Percentiles rank a stretch among this genome's conserved stretches.
Conservation (phyloP, 2,888 invertebrate genomes). For the Latrodectus hesperus region DNA sequence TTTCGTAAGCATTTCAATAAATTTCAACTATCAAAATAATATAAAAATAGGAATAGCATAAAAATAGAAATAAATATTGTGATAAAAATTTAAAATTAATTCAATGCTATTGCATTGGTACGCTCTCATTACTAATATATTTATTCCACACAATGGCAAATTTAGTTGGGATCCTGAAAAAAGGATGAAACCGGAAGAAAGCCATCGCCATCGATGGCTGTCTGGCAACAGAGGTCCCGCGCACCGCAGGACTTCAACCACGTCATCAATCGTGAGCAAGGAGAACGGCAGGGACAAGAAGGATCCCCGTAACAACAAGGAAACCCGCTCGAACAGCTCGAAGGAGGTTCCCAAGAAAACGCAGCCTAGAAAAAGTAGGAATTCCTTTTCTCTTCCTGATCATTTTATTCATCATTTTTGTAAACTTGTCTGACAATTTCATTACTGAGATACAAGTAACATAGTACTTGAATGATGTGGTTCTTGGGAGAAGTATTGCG, state of each 20-base stretch:
- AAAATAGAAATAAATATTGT: too few relatives aligned
- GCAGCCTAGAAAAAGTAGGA: conserved; percentile 49
- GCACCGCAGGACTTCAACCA: conserved; percentile 44
- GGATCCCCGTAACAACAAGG: conserved; percentile 7
- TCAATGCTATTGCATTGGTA: not conserved
- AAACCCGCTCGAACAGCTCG: not conserved
- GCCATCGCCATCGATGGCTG: conserved; percentile 90
- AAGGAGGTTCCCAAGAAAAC: conserved; percentile 11
- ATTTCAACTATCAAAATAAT: too few relatives aligned
- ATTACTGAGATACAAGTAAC: too few relatives aligned
- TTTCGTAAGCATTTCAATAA: too few relatives aligned
- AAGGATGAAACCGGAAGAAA: conserved; percentile 78
- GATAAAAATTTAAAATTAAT: too few relatives aligned
- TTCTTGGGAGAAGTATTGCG: too few relatives aligned
- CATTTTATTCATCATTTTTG: too few relatives aligned
- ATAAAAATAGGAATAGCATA: too few relatives aligned
- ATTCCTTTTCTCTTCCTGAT: too few relatives aligned
- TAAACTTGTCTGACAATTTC: too few relatives aligned
- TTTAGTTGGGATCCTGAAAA: conserved; percentile 69
- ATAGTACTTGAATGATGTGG: too few relatives aligned
- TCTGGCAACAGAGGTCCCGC: conserved; percentile 71
- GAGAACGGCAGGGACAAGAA: conserved; percentile 40
- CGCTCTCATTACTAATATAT: not conserved
- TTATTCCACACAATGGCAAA: not conserved
- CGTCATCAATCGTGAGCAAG: conserved; percentile 22